These are phyloP conservation scores for Junco hyemalis DNA, from an alignment of 2,113 vertebrate species.

Conservation along the genomic window DNA sequence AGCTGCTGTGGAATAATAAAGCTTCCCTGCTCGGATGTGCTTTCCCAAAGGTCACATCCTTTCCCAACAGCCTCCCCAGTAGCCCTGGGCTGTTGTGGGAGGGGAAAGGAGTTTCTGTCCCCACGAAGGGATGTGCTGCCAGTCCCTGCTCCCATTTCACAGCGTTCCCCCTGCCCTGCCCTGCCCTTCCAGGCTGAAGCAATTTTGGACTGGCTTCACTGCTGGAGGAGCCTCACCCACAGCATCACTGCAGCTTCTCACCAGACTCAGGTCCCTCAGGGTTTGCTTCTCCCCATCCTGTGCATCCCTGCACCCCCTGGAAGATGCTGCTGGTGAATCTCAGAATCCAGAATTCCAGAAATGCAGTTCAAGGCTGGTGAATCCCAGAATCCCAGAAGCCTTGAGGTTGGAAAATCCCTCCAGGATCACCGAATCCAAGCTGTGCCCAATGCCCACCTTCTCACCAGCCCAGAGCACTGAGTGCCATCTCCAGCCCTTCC, in stretches of 20 bases:
- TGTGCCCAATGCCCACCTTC: neutral
- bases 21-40: neutral
- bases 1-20: conserved; percentile 23
- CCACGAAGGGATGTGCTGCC: neutral
- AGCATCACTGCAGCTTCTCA: neutral
- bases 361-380: neutral
- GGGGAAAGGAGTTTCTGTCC: neutral
- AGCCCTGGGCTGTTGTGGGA: neutral
- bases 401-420: neutral
- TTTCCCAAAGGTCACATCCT: conserved; percentile 32
- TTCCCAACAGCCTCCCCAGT: neutral
- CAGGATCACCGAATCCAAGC: fast-evolving
- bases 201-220: neutral
- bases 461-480: neutral
- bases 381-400: neutral
- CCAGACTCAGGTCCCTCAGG: neutral
- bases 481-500: neutral
- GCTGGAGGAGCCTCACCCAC: neutral
- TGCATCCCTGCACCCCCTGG: neutral
- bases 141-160: neutral
- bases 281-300: neutral
- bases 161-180: neutral
- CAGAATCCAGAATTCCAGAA: neutral
- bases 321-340: neutral
- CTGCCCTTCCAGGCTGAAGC: neutral